Base-by-base conservation (phyloP, 2,113 vertebrate species). In the Neolamprologus cancellatus region DNA sequence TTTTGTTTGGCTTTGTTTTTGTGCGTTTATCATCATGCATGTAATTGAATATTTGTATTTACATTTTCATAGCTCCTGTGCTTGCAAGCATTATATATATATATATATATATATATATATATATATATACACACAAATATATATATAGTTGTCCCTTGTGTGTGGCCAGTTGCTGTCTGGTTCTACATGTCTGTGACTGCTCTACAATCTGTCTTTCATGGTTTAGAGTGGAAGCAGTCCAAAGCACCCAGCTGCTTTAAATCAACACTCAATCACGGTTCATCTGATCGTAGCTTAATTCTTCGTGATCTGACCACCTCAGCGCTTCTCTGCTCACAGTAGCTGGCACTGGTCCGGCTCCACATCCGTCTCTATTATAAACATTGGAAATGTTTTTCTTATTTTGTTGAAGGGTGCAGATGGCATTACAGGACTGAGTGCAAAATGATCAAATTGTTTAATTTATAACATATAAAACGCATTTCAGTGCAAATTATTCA, bases 231-330 rank as follows among this genome's bases (percentile, higher is more conserved):
- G 94, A 91, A 84, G 80, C 87, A 59, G 83, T 90, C 92, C 93
- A 94, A 94, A 69, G 86, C 84, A 76, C 85, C 95, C 90, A 92
- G 94, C 92, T 96, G 94, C 83, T 96, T 96, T 94, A 88, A 87
- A 96, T 97, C 96, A 97, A 94, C 95, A 91, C 92, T 93, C 93
- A 95, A 96, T 96, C 96, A 95, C 15, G 48, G 93, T 94, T 96
- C 93, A 95, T 91, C 95, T 96, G 95, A 92, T 86, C 90, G 81
- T 83, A 93, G 96, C 95, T 95, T 96, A 88, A 93, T 89, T 92
- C 96, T 96, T 93, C 92, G 87, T 96, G 84, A 90, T 87, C 81
- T 90, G 95, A 90, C 92, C 94, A 91, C 93, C 69, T 93, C 88
- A 50, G 90, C 91, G 82, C 81, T 81, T 81, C 85, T 93, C 94